These are phyloP conservation scores for Agapornis roseicollis DNA, from an alignment of 2,113 vertebrate genomes.

Conservation along the genomic window DNA sequence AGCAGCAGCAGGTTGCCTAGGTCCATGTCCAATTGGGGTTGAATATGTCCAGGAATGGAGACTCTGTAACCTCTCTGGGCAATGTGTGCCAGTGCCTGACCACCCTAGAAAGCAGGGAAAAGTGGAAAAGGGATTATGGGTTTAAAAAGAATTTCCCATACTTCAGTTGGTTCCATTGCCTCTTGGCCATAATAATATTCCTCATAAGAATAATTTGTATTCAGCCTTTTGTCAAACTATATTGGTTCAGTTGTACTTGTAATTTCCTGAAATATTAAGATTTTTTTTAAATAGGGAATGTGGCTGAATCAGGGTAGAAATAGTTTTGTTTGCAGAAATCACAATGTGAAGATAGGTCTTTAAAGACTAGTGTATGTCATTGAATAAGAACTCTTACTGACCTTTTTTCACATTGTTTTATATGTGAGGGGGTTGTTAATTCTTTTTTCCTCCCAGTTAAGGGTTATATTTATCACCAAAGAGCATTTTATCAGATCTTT, in stretches of 20 bases:
- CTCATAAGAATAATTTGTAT: neutral
- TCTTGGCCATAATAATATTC: neutral
- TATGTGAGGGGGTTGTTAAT: neutral
- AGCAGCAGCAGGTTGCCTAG: neutral
- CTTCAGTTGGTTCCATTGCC: neutral
- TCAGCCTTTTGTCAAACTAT: neutral
- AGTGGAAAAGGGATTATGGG: neutral
- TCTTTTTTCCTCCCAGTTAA: neutral
- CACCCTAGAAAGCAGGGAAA: neutral
- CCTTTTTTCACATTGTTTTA: neutral
- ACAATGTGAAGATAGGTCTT: neutral
- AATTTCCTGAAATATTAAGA: neutral
- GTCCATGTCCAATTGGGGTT: neutral
- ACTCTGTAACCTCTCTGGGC: neutral
- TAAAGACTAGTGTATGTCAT: neutral
- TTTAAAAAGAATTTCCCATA: neutral
- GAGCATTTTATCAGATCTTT: neutral
- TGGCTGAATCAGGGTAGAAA: neutral
- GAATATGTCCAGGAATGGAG: neutral
- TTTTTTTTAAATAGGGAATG: neutral
- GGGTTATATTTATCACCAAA: neutral
- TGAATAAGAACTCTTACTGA: neutral
- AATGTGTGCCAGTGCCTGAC: neutral
- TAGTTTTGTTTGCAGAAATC: neutral
- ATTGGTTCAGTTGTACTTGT: neutral